Evolutionary conservation across 2,888 invertebrate species (phyloP), one percentile per base, ranked within the genome.

Genomic region (Therioaphis trifolii): DNA sequence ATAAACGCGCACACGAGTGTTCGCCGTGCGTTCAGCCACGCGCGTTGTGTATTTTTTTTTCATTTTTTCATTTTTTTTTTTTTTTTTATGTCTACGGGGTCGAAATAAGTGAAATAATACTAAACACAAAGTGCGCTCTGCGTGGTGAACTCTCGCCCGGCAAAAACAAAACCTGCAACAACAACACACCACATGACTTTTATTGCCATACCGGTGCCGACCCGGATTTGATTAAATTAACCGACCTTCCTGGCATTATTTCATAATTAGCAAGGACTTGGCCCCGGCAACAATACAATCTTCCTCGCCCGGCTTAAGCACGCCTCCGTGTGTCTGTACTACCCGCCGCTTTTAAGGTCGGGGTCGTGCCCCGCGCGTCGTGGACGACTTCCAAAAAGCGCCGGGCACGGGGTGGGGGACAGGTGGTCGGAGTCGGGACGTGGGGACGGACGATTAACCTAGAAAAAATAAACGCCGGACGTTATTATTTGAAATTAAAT

Each of bases 231-330:
- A 72, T 82, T 82, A 82, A 82, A 82, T 74, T 82, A 82, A 72
- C 24, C 80, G 55, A 80, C 80, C 43, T 71, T 29, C 63, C 80
- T 82, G 80, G 80, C 72, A 82, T 82, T 82, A 82, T 82, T 72
- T 82, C 72, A 82, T 82, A 82, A 82, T 82, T 82, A 82, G 80
- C 80, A 46, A 63, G 61, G 80, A 72, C 80, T 82, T 82, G 80
- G 80, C 80, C 72, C 7, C 58, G 63, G 63, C 24, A 82, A 82
- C 80, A 82, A 82, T 82, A 63, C 71, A 82, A 61, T 82, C 80
- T 82, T 78, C 72, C 46, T 58, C 52, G 49, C 72, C n/a, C 46
- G 52, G 71, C n/a, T 82, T 72, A 82, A 63, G 72, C 71, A 46
- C 61, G 58, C 35, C 58, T 46, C 71, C n/a, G 69, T 40, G n/a